Evolutionary conservation across 2,888 invertebrate species (phyloP).

Genomic region (Drosophila paucipuncta): DNA sequence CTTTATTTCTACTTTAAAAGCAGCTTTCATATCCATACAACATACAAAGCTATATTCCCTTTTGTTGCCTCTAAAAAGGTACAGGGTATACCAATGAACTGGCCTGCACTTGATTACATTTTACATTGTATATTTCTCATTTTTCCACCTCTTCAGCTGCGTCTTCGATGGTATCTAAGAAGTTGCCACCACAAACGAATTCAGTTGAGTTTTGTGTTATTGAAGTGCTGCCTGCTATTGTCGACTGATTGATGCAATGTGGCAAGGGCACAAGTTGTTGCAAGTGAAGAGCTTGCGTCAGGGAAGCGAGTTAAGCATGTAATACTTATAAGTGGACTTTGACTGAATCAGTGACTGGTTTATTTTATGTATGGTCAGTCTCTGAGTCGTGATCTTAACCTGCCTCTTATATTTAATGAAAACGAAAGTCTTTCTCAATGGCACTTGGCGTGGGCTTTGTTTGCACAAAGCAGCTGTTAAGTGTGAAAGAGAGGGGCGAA

Average conservation of each 20-base stretch:
- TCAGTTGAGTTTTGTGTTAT: constrained; percentile 44
- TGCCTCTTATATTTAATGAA: constrained; percentile 40
- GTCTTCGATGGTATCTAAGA: constrained; percentile 11
- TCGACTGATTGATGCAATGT: constrained; percentile 73
- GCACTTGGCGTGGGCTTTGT: constrained; percentile 46
- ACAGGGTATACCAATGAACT: constrained; percentile 47
- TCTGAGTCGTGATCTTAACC: constrained; percentile 14
- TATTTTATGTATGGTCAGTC: constrained; percentile 20
- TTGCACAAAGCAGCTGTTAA: constrained; percentile 8
- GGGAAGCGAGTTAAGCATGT: constrained; percentile 1
- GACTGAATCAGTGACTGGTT: constrained; percentile 35
- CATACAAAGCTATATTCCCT: neutral
- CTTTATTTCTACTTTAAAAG: neutral
- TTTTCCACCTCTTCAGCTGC: constrained; percentile 11
- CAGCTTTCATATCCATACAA: neutral
- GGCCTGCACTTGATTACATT: constrained; percentile 68
- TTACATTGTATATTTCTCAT: constrained; percentile 6
- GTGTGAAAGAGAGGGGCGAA: neutral
- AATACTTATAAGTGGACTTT: constrained; percentile 22
- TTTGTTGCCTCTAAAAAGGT: neutral
- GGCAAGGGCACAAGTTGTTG: constrained; percentile 68
- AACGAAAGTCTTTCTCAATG: constrained; percentile 71
- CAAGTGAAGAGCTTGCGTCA: constrained; percentile 47
- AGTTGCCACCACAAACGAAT: constrained; percentile 49
- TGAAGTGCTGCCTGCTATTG: constrained; percentile 53